These are phyloP conservation scores for Xiphydria camelus DNA, from an alignment of 2,888 invertebrate genomes.

Conservation along the genomic window DNA sequence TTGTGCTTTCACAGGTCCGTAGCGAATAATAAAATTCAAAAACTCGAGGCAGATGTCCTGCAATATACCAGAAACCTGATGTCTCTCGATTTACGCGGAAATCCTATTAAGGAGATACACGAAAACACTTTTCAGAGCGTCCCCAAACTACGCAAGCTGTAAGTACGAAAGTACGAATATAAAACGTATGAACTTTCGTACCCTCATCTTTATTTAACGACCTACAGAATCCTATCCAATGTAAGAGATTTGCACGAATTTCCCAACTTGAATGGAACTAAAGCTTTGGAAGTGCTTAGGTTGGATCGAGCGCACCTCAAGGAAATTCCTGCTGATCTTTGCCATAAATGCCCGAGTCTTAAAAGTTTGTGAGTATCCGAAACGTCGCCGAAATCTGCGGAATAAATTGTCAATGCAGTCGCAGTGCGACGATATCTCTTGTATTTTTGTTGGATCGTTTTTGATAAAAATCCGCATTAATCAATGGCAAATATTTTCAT, in stretches of 20 bases:
- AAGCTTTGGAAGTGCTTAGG: conserved; percentile 77
- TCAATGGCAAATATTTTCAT: too few species aligned
- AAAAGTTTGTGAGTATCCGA: conserved; percentile 79
- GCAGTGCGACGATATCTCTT: too few species aligned
- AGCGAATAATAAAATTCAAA: conserved; percentile 80
- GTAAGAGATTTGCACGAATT: conserved; percentile 77
- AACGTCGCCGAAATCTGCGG: too few species aligned
- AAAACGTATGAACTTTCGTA: not conserved
- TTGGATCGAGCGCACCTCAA: conserved; percentile 80
- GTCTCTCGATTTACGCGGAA: conserved; percentile 78
- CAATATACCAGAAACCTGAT: conserved; percentile 70
- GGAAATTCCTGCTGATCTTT: conserved; percentile 74
- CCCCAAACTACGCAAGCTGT: conserved; percentile 79
- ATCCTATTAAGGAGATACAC: conserved; percentile 49
- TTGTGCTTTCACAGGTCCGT: conserved; percentile 73
- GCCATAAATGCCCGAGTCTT: conserved; percentile 76
- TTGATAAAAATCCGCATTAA: not conserved
- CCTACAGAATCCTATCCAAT: conserved; percentile 84
- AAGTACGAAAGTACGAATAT: conserved; percentile 58
- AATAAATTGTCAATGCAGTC: too few species aligned
- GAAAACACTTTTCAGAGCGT: conserved; percentile 61
- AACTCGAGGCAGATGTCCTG: conserved; percentile 72
- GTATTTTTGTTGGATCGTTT: too few species aligned
- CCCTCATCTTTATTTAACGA: too few species aligned
- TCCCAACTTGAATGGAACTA: conserved; percentile 82